These are phyloP conservation scores for Scylla paramamosain DNA, from an alignment of 1,140 invertebrate genomes.

Conservation along the genomic window DNA sequence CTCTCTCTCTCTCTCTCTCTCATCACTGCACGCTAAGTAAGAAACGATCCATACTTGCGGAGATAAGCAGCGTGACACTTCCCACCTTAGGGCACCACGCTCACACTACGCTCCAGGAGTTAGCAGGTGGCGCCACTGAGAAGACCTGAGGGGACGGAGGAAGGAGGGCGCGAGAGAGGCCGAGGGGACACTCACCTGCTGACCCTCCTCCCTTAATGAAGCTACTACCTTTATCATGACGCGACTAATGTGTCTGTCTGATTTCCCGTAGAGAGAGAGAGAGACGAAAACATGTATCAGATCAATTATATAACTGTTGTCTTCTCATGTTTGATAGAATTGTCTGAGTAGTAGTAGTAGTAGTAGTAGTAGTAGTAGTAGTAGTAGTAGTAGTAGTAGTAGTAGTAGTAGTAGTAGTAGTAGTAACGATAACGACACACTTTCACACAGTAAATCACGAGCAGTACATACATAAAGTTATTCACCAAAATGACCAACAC, in stretches of 20 bases:
- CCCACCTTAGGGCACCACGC: background rate
- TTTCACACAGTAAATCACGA: too few species aligned
- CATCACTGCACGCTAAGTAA: background rate
- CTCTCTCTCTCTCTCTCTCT: constrained; percentile 29
- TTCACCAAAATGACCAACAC: background rate
- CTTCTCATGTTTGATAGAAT: background rate
- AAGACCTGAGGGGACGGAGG: background rate
- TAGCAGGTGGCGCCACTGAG: too few species aligned
- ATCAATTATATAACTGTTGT: background rate
- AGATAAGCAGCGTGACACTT: background rate
- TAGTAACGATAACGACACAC: too few species aligned
- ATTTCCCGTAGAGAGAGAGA: background rate
- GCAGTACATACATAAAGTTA: too few species aligned
- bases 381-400: too few species aligned
- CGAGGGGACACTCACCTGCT: background rate
- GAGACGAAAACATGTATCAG: too few species aligned
- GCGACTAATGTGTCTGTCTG: background rate
- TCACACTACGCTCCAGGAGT: too few species aligned
- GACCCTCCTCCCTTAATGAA: background rate
- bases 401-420: too few species aligned
- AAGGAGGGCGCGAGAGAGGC: background rate
- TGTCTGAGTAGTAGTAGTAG: background rate
- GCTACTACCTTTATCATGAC: background rate
- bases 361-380: too few species aligned
- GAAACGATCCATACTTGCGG: background rate